A percentile compares a stretch with the other conserved stretches of the same genome.
phyloP scores from a whole-genome alignment of 53 echinoderm and acorn worm species.

The Apostichopus leukothele region DNA sequence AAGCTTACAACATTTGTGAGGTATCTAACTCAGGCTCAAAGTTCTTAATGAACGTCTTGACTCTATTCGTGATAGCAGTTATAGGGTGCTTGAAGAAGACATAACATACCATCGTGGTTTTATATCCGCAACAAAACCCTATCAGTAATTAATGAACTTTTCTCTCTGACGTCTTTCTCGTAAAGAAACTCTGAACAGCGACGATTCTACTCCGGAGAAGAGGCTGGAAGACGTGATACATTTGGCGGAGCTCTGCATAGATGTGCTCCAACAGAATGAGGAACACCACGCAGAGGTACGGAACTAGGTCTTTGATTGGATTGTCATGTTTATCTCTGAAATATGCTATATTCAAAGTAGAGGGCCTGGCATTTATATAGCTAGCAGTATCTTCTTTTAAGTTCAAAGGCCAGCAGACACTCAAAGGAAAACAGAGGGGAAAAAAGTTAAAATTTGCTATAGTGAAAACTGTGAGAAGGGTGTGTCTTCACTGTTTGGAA shows the following conservation, averaged over 20 bases:
- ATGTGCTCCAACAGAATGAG: conserved; percentile 98
- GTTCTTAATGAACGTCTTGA: not conserved
- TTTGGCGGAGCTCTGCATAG: conserved; percentile 94
- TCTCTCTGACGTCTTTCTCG: not conserved
- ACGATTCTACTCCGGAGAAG: conserved; percentile 85
- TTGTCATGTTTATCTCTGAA: too few relatives aligned
- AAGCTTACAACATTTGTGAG: too few relatives aligned
- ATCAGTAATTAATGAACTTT: not conserved
- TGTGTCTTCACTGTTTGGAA: too few relatives aligned
- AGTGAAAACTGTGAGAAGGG: too few relatives aligned
- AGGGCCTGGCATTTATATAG: too few relatives aligned
- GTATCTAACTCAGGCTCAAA: not conserved
- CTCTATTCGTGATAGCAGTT: not conserved
- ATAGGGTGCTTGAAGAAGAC: not conserved
- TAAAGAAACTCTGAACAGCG: conserved; percentile 84
- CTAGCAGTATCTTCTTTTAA: too few relatives aligned
- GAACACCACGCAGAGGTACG: conserved; percentile 96
- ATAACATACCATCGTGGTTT: not conserved
- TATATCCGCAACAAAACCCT: not conserved
- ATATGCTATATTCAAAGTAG: too few relatives aligned
- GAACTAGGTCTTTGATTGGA: too few relatives aligned
- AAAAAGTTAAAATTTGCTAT: too few relatives aligned
- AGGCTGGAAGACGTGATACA: conserved; percentile 96
- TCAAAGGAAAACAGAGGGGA: too few relatives aligned
- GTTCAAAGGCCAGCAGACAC: too few relatives aligned